Percentiles rank a stretch among this genome's conserved stretches.
phyloP scores from a whole-genome alignment of 2,113 vertebrate species.

The Callorhinus ursinus region DNA sequence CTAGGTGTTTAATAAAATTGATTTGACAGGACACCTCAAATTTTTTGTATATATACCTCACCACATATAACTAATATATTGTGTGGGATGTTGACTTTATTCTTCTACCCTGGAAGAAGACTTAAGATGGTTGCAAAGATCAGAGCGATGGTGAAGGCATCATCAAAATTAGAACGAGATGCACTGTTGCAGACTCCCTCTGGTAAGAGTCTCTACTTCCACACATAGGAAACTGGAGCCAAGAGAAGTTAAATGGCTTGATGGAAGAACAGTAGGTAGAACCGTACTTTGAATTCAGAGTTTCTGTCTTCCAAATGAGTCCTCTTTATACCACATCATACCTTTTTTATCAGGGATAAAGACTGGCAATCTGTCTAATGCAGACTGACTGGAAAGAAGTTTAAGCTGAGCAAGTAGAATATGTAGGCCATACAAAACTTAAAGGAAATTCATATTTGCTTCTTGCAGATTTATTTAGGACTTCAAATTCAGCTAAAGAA shows the following conservation, averaged over 20 bases:
- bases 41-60: background rate
- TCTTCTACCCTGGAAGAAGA: background rate
- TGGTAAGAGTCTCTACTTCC: background rate
- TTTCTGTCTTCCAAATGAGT: background rate
- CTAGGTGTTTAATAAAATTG: background rate
- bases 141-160: background rate
- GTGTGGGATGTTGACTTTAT: background rate
- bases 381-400: background rate
- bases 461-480: background rate
- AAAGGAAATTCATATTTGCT: background rate
- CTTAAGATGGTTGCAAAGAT: background rate
- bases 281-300: background rate
- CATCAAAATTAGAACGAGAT: background rate
- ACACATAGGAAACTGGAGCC: background rate
- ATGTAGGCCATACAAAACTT: background rate
- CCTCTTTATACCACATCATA: background rate
- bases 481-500: background rate
- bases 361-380: background rate
- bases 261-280: background rate
- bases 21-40: background rate
- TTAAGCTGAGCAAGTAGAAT: background rate
- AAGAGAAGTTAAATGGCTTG: background rate
- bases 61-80: background rate
- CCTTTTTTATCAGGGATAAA: background rate
- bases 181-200: background rate